A percentile compares a stretch with the other conserved stretches of the same genome.
Evolutionary conservation across 2,113 vertebrate species (phyloP).

Genomic region (Rhodinocichla rosea): DNA sequence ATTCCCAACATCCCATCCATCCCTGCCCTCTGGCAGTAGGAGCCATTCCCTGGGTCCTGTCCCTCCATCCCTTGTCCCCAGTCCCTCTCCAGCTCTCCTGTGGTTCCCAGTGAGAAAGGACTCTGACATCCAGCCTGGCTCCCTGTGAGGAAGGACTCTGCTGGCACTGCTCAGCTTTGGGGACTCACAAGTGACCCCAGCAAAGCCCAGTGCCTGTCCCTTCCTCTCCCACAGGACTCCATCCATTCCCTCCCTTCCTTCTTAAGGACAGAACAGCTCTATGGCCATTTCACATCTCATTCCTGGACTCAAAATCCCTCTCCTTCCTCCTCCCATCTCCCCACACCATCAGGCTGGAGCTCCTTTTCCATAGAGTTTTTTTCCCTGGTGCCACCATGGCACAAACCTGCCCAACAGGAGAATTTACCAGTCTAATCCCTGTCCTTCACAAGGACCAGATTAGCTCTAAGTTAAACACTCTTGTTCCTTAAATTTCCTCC

Average conservation of each 20-base stretch:
- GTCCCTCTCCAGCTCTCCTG: background rate
- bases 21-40: background rate
- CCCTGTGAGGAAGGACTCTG: background rate
- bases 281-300: accelerated
- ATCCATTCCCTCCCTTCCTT: background rate
- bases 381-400: conserved; percentile 11
- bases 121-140: background rate
- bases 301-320: background rate
- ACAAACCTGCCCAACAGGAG: conserved; percentile 34
- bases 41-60: background rate
- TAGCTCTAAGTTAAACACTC: conserved; percentile 73
- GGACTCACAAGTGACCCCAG: accelerated
- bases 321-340: background rate
- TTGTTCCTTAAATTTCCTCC: conserved; percentile 72
- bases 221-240: accelerated
- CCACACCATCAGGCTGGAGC: background rate
- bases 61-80: accelerated
- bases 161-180: background rate
- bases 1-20: accelerated
- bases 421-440: conserved; percentile 58
- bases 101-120: background rate
- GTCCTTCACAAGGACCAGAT: conserved; percentile 72
- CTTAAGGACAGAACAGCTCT: background rate
- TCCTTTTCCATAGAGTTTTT: background rate
- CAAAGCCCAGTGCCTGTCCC: accelerated